Evolutionary conservation across 2,888 invertebrate genomes (phyloP).

Genomic region (Andrena marginata): DNA sequence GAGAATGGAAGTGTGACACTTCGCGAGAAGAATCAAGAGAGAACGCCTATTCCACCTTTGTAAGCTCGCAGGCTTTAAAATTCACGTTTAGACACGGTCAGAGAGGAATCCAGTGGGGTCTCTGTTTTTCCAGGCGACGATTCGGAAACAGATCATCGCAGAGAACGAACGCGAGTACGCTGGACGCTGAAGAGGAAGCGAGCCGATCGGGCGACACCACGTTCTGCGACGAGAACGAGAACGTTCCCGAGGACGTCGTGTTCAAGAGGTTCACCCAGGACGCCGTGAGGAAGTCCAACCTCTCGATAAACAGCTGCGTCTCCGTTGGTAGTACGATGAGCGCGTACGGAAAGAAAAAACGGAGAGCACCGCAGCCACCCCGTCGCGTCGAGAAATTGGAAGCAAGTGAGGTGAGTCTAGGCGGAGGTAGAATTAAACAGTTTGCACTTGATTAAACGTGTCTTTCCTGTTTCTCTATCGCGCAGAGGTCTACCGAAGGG

Average conservation of each 20-base stretch:
- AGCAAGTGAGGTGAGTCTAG: constrained; percentile 66
- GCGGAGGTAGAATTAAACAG: too few relatives aligned
- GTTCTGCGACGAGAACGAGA: constrained; percentile 80
- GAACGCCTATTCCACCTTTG: constrained; percentile 78
- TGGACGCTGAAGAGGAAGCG: constrained; percentile 64
- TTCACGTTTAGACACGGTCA: not conserved
- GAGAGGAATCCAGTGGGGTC: not conserved
- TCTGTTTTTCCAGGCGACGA: constrained; percentile 71
- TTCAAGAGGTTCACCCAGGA: constrained; percentile 80
- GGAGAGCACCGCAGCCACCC: constrained; percentile 88
- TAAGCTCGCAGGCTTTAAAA: constrained; percentile 30
- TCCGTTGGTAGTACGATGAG: constrained; percentile 85
- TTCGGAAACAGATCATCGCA: constrained; percentile 78
- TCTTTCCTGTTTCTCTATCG: constrained; percentile 3
- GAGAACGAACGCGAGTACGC: constrained; percentile 66
- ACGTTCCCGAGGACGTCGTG: constrained; percentile 77
- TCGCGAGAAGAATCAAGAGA: constrained; percentile 68
- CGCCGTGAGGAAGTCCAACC: constrained; percentile 79
- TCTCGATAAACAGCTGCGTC: constrained; percentile 82
- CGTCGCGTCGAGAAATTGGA: constrained; percentile 73
- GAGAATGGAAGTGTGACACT: constrained; percentile 62
- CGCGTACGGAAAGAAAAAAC: constrained; percentile 88
- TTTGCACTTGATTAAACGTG: too few relatives aligned
- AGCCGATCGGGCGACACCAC: constrained; percentile 65
- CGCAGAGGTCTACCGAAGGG: constrained; percentile 25